phyloP scores from a whole-genome alignment of 2,888 invertebrate species.

The Athalia rosae region DNA sequence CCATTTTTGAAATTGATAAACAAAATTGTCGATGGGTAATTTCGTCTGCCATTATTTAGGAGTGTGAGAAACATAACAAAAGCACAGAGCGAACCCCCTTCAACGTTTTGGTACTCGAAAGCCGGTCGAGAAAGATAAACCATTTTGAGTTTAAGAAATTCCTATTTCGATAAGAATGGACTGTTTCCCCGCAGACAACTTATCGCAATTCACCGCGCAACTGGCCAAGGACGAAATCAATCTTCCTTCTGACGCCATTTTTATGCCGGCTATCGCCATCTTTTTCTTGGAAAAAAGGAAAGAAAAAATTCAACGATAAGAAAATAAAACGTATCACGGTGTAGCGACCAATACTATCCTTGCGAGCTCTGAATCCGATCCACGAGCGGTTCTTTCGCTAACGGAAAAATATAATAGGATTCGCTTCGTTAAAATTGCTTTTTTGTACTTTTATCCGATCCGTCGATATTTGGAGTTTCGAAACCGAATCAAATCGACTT shows the following conservation, averaged over 20 bases:
- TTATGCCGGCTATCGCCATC: conserved; percentile 8
- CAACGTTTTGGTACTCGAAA: too few relatives aligned
- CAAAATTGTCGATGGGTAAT: background rate
- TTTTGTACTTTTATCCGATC: conserved; percentile 35
- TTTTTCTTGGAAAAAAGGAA: conserved; percentile 9
- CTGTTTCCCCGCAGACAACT: conserved; percentile 13
- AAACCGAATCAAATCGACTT: conserved; percentile 11
- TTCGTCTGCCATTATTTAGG: background rate
- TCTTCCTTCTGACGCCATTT: conserved; percentile 31
- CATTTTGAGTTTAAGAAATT: background rate
- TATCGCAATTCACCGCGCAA: conserved; percentile 14
- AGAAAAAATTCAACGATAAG: background rate
- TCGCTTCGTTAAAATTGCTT: conserved; percentile 37
- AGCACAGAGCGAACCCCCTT: too few relatives aligned
- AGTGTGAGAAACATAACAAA: too few relatives aligned
- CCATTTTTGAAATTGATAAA: background rate
- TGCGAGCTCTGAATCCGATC: conserved; percentile 30
- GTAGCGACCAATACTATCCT: conserved; percentile 1
- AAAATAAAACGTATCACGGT: background rate
- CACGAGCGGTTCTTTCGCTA: conserved; percentile 13
- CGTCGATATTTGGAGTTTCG: conserved; percentile 11
- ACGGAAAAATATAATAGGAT: conserved; percentile 35
- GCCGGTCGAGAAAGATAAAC: background rate
- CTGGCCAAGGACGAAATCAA: conserved; percentile 30
- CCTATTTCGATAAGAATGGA: background rate